A percentile compares a stretch with the other conserved stretches of the same genome.
Conservation (phyloP, 2,797 vertebrate genomes). For the Euphonia xanthogaster region DNA sequence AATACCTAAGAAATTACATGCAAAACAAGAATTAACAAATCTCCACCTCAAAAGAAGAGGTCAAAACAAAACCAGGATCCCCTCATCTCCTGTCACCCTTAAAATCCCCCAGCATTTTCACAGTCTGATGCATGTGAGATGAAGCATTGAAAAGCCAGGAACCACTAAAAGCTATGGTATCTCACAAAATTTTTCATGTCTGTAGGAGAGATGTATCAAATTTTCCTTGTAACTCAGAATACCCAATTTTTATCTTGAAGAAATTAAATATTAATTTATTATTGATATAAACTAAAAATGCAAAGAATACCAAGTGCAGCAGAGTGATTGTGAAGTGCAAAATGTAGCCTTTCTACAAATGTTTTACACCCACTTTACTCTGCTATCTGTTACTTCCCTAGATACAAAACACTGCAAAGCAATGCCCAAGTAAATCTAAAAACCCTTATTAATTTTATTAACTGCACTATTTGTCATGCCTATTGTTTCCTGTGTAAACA, state of each 20-base stretch:
- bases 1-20: background rate
- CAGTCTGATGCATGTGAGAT: conserved; percentile 3
- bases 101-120: conserved; percentile 8
- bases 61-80: background rate
- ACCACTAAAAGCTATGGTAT: background rate
- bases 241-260: background rate
- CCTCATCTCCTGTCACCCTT: background rate
- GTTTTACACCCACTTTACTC: background rate
- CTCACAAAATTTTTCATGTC: background rate
- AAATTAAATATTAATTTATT: background rate
- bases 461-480: background rate
- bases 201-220: background rate
- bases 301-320: background rate
- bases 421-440: background rate
- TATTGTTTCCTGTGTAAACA: background rate
- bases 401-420: background rate
- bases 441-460: background rate
- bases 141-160: conserved; percentile 18
- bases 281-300: background rate
- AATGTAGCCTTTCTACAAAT: background rate
- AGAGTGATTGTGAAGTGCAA: background rate
- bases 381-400: background rate
- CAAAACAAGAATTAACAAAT: conserved; percentile 24
- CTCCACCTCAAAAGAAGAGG: background rate
- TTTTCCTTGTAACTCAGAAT: background rate